A percentile compares a stretch with the other conserved stretches of the same genome.
Conservation (phyloP, 2,797 vertebrate genomes). For the Synaphobranchus kaupii region DNA sequence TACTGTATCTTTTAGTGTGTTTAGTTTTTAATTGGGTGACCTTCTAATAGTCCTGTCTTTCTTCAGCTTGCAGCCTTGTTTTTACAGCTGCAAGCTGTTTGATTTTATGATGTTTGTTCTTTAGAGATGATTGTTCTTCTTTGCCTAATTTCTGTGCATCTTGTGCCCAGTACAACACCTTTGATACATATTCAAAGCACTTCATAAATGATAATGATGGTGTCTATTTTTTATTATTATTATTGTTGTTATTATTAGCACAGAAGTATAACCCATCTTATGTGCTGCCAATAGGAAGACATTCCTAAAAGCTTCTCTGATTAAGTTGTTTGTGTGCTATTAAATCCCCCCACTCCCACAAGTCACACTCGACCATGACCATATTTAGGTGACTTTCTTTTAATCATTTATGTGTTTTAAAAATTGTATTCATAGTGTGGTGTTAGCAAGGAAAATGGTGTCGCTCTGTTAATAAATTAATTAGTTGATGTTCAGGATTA, state of each 20-base stretch:
- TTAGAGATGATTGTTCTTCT: not conserved
- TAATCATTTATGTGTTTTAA: not conserved
- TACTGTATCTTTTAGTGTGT: too few relatives aligned
- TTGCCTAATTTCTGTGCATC: not conserved
- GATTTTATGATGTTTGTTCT: too few relatives aligned
- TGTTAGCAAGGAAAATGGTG: too few relatives aligned
- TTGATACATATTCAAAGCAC: not conserved
- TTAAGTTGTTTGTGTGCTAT: too few relatives aligned
- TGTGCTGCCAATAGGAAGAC: not conserved
- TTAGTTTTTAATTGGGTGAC: too few relatives aligned
- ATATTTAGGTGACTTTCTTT: too few relatives aligned
- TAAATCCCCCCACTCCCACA: not conserved
- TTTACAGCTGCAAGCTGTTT: too few relatives aligned
- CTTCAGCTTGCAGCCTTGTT: too few relatives aligned
- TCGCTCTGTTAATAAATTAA: too few relatives aligned
- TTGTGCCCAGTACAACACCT: not conserved
- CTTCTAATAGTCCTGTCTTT: too few relatives aligned
- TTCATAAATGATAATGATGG: not conserved
- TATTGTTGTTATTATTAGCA: not conserved
- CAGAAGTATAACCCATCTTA: not conserved
- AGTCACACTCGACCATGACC: not conserved
- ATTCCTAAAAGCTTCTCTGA: too few relatives aligned
- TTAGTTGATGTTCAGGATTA: not conserved
- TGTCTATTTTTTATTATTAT: not conserved
- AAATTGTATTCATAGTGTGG: too few relatives aligned